phyloP scores from a whole-genome alignment of 1,140 invertebrate genomes.

The Rhizoglyphus robini region DNA sequence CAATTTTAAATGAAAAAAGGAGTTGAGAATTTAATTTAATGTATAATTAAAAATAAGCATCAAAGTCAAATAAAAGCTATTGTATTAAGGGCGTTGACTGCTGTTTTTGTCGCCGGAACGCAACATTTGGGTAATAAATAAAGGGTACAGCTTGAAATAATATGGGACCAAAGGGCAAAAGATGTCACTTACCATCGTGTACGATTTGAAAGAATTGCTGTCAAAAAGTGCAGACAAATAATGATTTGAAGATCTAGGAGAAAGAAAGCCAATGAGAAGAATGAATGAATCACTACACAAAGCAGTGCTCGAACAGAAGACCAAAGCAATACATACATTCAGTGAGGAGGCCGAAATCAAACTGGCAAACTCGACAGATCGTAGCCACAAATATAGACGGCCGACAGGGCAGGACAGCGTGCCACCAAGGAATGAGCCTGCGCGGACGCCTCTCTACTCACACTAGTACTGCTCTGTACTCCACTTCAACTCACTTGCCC shows the following conservation, averaged over 20 bases:
- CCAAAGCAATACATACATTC: neutral
- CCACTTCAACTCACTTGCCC: neutral
- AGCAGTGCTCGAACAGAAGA: neutral
- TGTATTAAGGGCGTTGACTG: constrained; percentile 8
- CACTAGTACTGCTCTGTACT: neutral
- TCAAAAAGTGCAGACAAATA: neutral
- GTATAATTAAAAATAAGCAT: too few relatives aligned
- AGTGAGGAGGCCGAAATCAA: neutral
- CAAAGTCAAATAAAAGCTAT: too few relatives aligned
- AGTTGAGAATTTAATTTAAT: too few relatives aligned
- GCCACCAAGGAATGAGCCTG: too few relatives aligned
- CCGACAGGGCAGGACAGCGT: neutral
- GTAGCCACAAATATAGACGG: neutral
- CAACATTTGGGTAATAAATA: neutral
- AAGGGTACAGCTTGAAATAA: neutral
- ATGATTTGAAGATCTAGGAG: neutral
- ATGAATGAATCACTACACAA: neutral
- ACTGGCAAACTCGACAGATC: neutral
- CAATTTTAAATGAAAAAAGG: too few relatives aligned
- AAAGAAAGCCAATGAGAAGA: neutral
- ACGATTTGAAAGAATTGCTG: neutral
- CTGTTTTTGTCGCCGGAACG: neutral
- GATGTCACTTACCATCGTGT: constrained; percentile 2
- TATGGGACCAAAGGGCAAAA: neutral
- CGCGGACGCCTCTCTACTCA: too few relatives aligned